Conservation (phyloP, 2,797 vertebrate species). For the Podargus strigoides region DNA sequence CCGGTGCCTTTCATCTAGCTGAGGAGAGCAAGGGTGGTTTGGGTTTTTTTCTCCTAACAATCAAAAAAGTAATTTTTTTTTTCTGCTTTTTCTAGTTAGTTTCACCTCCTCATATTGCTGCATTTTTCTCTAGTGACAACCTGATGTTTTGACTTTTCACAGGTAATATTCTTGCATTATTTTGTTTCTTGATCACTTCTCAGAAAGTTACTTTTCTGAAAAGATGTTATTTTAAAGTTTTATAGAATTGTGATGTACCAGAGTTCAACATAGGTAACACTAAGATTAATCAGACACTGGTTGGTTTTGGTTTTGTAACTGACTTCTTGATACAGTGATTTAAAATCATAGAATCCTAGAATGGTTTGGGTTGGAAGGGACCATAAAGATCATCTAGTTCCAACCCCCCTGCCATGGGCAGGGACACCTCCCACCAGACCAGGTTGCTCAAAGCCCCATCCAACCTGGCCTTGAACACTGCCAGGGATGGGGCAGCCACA, state of each 20-base stretch:
- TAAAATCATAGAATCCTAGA: too few species aligned
- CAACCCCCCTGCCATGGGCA: too few species aligned
- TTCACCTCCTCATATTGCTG: background rate
- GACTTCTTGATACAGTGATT: background rate
- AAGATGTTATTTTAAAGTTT: background rate
- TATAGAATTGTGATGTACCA: background rate
- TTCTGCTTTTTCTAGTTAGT: background rate
- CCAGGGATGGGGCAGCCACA: too few species aligned
- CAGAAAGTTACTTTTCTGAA: background rate
- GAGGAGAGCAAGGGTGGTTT: background rate
- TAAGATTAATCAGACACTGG: background rate
- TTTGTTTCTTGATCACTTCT: background rate
- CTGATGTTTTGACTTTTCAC: background rate
- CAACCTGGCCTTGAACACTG: too few species aligned
- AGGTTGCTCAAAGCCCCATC: too few species aligned
- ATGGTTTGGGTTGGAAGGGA: too few species aligned
- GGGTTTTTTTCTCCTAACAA: background rate
- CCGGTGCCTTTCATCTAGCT: conserved; percentile 21
- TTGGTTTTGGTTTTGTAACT: background rate
- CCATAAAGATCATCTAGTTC: too few species aligned
- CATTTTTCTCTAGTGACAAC: background rate
- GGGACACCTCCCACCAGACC: too few species aligned
- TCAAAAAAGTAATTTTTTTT: background rate
- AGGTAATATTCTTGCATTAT: background rate
- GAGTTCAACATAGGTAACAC: background rate